Evolutionary conservation across 2,888 invertebrate species (phyloP).

Genomic region (Drosophila pseudotalamancana): DNA sequence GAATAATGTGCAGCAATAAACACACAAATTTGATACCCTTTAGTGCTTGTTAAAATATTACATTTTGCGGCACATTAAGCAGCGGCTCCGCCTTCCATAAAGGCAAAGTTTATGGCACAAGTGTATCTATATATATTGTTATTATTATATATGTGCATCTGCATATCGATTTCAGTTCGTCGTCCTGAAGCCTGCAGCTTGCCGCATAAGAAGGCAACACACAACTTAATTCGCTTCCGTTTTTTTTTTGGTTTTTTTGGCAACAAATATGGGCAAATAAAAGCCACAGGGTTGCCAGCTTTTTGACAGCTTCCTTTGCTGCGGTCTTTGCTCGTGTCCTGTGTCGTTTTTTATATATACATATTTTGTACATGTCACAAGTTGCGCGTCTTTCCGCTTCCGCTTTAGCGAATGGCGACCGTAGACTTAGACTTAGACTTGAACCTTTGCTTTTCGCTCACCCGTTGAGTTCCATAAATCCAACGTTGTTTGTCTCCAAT

Average conservation of each 20-base stretch:
- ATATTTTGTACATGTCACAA: conserved; percentile 41
- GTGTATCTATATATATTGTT: conserved; percentile 8
- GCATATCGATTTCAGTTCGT: conserved; percentile 64
- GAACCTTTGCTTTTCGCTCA: neutral
- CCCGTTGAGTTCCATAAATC: conserved; percentile 61
- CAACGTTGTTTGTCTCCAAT: conserved; percentile 65
- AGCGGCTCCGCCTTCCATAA: neutral
- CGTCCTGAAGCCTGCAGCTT: conserved; percentile 46
- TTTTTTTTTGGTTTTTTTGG: conserved; percentile 28
- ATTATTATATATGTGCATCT: conserved; percentile 13
- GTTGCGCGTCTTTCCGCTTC: conserved; percentile 73
- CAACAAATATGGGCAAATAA: conserved; percentile 18
- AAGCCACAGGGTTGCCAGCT: conserved; percentile 60
- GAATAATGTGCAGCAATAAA: conserved; percentile 50
- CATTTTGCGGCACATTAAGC: conserved; percentile 65
- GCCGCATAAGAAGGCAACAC: conserved; percentile 60
- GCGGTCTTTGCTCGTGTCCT: conserved; percentile 49
- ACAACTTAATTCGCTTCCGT: conserved; percentile 73
- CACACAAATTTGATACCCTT: conserved; percentile 43
- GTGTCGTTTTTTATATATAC: conserved; percentile 22
- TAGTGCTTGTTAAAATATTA: conserved; percentile 56
- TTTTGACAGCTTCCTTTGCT: conserved; percentile 69
- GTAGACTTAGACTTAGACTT: conserved; percentile 16
- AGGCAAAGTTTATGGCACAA: neutral
- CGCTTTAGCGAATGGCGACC: conserved; percentile 36